Evolutionary conservation across 92 coral and sea anemone species (phyloP).

Genomic region (Epizoanthus stellaris): DNA sequence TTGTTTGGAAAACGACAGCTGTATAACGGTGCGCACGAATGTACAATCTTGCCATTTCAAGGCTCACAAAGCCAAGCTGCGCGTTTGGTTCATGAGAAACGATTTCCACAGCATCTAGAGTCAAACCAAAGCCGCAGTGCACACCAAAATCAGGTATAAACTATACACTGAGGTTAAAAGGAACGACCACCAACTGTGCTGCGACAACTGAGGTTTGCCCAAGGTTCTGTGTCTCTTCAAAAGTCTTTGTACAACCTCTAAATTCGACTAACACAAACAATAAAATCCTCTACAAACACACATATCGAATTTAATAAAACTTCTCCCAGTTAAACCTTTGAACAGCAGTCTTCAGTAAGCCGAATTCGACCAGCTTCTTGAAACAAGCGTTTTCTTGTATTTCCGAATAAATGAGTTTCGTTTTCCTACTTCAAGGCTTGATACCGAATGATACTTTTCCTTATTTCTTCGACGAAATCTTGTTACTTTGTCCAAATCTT

Average conservation of each 20-base stretch:
- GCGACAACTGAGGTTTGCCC: neutral
- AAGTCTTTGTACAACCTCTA: neutral
- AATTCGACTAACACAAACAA: neutral
- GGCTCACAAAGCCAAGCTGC: neutral
- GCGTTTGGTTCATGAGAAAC: neutral
- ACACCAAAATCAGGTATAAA: too few relatives aligned
- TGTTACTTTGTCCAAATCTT: neutral
- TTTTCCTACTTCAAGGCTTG: neutral
- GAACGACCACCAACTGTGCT: slow-evolving; percentile 29
- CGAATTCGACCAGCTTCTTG: neutral
- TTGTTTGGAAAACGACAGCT: neutral
- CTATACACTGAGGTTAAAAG: slow-evolving; percentile 1
- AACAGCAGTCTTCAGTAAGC: neutral
- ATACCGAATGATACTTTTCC: neutral
- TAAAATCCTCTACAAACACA: neutral
- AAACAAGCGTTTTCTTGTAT: neutral
- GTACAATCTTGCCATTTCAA: slow-evolving; percentile 1
- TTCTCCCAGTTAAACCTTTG: neutral
- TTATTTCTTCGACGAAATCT: neutral
- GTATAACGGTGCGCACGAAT: neutral
- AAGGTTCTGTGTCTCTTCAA: slow-evolving; percentile 6
- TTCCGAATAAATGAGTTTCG: neutral
- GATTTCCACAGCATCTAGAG: neutral
- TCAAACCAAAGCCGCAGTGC: neutral
- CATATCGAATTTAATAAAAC: neutral